These are phyloP conservation scores for Tinamus major DNA, from an alignment of 2,797 vertebrate genomes.

Conservation along the genomic window DNA sequence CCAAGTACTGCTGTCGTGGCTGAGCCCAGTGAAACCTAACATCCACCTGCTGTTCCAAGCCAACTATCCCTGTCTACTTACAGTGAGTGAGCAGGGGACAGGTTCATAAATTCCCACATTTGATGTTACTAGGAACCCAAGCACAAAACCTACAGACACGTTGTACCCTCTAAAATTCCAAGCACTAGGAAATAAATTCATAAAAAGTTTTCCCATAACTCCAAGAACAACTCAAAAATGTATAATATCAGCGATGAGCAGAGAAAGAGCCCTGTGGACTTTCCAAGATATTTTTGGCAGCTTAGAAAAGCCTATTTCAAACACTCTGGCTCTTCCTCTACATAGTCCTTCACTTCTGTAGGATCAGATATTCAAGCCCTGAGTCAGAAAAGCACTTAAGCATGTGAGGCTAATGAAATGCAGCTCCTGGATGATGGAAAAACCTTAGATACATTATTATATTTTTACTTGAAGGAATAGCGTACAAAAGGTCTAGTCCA, in stretches of 20 bases:
- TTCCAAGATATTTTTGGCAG: not conserved
- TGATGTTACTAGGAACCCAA: not conserved
- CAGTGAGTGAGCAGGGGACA: not conserved
- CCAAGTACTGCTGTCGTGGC: not conserved
- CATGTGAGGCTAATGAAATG: not conserved
- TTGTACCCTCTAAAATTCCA: not conserved
- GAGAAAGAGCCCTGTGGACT: accelerated
- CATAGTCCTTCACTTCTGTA: not conserved
- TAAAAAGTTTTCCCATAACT: not conserved
- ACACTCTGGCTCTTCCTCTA: not conserved
- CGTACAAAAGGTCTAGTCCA: not conserved
- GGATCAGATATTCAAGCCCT: not conserved
- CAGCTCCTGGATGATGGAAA: not conserved
- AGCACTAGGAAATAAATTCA: not conserved
- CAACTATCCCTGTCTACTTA: not conserved
- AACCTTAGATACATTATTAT: not conserved
- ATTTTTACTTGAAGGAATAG: not conserved
- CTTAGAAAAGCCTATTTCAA: not conserved
- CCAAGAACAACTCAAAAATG: not conserved
- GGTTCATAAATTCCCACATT: not conserved
- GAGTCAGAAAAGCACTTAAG: conserved; percentile 3
- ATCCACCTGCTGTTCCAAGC: not conserved
- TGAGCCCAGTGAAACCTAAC: not conserved
- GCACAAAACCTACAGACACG: not conserved
- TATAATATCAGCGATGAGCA: not conserved